phyloP scores from a whole-genome alignment of 2,888 invertebrate genomes.

The Meliscaeva auricollis region DNA sequence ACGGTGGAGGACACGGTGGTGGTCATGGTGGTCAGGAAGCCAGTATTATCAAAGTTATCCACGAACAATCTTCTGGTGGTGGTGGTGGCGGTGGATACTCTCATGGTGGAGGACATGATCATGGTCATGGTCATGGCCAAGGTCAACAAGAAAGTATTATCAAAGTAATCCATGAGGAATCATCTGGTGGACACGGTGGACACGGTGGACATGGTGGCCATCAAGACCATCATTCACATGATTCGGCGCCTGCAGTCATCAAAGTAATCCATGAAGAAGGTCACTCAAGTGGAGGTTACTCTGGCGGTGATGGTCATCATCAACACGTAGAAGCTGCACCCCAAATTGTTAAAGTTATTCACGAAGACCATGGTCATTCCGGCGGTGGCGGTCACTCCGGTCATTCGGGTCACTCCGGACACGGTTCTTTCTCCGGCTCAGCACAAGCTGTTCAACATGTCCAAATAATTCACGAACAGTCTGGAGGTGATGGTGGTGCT shows the following conservation, averaged over 20 bases:
- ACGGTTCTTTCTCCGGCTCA: background rate
- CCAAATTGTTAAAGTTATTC: constrained; percentile 9
- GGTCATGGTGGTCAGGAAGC: constrained; percentile 1
- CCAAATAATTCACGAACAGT: constrained; percentile 12
- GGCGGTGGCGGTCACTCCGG: background rate
- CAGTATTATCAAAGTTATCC: constrained; percentile 11
- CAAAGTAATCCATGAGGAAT: background rate
- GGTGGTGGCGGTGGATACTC: constrained; percentile 13
- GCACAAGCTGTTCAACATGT: constrained; percentile 7
- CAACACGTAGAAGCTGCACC: background rate
- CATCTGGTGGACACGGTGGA: background rate
- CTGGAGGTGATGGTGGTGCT: background rate
- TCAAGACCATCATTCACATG: background rate
- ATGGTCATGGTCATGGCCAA: constrained; percentile 17
- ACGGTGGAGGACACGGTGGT: background rate
- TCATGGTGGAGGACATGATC: constrained; percentile 6
- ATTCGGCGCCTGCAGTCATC: background rate
- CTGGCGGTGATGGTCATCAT: background rate
- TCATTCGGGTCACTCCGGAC: background rate
- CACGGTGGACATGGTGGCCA: background rate
- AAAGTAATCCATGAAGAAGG: background rate
- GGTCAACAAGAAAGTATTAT: constrained; percentile 14
- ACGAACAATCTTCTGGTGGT: background rate
- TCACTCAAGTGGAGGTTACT: background rate
- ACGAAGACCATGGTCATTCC: constrained; percentile 1